Conservation (phyloP, 2,797 vertebrate genomes). For the Sebastes goodei region DNA sequence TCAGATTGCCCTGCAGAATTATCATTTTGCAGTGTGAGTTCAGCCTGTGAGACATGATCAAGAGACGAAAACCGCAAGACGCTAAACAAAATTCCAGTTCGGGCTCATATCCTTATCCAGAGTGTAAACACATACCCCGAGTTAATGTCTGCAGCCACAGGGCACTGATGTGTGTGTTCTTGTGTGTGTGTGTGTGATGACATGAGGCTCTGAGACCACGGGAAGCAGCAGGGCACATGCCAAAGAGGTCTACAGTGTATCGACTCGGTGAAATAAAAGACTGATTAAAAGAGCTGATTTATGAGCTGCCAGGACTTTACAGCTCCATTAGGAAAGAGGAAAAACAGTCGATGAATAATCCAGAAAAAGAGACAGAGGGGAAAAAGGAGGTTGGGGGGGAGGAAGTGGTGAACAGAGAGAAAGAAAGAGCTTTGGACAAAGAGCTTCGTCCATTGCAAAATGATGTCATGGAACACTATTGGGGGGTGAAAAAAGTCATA, state of each 20-base stretch:
- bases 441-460: slow-evolving; percentile 12
- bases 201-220: slow-evolving; percentile 38
- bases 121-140: slow-evolving; percentile 70
- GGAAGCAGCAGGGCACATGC: slow-evolving; percentile 57
- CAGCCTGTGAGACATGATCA: slow-evolving; percentile 55
- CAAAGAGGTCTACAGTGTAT: slow-evolving; percentile 53
- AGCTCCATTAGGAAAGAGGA: slow-evolving; percentile 62
- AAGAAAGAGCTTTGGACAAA: slow-evolving; percentile 11
- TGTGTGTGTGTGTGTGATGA: slow-evolving; percentile 30
- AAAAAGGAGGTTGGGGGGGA: neutral
- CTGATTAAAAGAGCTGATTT: slow-evolving; percentile 75
- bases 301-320: slow-evolving; percentile 66
- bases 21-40: slow-evolving; percentile 36
- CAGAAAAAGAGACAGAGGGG: slow-evolving; percentile 12
- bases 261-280: slow-evolving; percentile 53
- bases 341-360: slow-evolving; percentile 56
- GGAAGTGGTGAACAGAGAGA: neutral
- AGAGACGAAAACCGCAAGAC: slow-evolving; percentile 64
- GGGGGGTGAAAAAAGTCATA: neutral
- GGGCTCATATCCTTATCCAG: slow-evolving; percentile 63
- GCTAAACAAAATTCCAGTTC: slow-evolving; percentile 71
- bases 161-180: slow-evolving; percentile 11
- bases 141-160: slow-evolving; percentile 63
- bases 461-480: neutral
- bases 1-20: slow-evolving; percentile 44